These are phyloP conservation scores for Lasioglossum villosulum DNA, from an alignment of 2,888 invertebrate genomes.

Conservation along the genomic window DNA sequence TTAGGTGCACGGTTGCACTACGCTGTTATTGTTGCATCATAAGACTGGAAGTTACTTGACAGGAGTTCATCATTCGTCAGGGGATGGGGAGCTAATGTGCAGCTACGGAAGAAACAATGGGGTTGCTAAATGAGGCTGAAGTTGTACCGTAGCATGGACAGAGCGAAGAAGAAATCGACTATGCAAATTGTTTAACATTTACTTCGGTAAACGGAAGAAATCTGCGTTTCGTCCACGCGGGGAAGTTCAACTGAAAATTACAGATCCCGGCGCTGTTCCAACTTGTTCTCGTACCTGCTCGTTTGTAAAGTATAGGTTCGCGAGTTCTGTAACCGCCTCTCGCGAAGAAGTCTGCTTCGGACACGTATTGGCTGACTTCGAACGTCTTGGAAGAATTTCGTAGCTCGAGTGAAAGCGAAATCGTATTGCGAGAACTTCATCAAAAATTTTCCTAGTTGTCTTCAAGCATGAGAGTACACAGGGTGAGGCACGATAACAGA, in stretches of 20 bases:
- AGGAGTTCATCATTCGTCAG: neutral
- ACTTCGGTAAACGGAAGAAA: neutral
- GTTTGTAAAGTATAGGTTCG: neutral
- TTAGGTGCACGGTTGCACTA: neutral
- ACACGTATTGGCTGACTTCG: neutral
- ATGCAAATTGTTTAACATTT: slow-evolving; percentile 18
- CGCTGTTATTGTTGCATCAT: slow-evolving; percentile 23
- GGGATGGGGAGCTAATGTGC: neutral
- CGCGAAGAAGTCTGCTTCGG: neutral
- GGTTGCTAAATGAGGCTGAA: neutral
- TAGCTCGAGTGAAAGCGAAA: neutral
- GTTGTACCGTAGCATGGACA: neutral
- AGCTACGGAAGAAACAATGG: neutral
- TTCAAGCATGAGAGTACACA: neutral
- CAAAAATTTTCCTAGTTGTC: neutral
- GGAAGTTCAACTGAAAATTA: neutral
- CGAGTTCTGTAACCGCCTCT: neutral
- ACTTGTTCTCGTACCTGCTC: neutral
- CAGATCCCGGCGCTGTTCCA: neutral
- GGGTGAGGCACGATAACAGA: too few relatives aligned
- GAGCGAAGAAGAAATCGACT: neutral
- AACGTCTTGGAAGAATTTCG: neutral
- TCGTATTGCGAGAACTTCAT: neutral
- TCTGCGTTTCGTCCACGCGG: neutral
- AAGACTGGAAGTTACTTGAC: slow-evolving; percentile 24